These are phyloP conservation scores for Hemicentrotus pulcherrimus DNA, from an alignment of 35 echinoderm and acorn worm species.

Conservation along the genomic window DNA sequence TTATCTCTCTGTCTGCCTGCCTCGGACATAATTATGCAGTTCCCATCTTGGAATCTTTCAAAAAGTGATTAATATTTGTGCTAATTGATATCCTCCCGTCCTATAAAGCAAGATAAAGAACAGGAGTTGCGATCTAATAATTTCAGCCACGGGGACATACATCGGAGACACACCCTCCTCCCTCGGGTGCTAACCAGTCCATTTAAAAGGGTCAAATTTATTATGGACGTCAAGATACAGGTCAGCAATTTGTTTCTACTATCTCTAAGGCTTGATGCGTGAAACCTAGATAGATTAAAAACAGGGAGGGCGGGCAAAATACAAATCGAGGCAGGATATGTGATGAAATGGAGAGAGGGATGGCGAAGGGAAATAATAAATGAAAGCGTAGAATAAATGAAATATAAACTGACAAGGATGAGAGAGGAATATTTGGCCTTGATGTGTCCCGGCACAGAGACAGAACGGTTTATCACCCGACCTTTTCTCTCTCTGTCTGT, in stretches of 20 bases:
- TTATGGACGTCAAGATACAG: not conserved
- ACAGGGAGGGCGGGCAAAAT: not conserved
- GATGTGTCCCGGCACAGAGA: not conserved
- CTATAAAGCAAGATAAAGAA: not conserved
- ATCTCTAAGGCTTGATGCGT: not conserved
- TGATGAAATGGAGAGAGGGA: not conserved
- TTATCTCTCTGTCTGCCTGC: not conserved
- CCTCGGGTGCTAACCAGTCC: not conserved
- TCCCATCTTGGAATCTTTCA: not conserved
- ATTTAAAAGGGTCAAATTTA: slow-evolving; percentile 20
- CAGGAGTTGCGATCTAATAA: slow-evolving; percentile 5
- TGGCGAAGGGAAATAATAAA: not conserved
- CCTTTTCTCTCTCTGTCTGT: not conserved
- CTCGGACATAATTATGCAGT: not conserved
- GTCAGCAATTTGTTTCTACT: not conserved
- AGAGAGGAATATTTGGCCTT: not conserved
- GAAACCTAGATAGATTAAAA: slow-evolving; percentile 19
- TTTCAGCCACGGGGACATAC: not conserved
- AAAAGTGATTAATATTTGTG: not conserved
- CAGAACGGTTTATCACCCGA: not conserved
- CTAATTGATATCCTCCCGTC: not conserved
- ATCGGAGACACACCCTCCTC: not conserved
- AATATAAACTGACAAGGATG: slow-evolving; percentile 19
- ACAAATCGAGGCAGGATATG: not conserved
- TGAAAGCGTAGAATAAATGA: not conserved